A percentile compares a stretch with the other conserved stretches of the same genome.
phyloP scores from a whole-genome alignment of 2,113 vertebrate genomes.

The Lophius piscatorius region DNA sequence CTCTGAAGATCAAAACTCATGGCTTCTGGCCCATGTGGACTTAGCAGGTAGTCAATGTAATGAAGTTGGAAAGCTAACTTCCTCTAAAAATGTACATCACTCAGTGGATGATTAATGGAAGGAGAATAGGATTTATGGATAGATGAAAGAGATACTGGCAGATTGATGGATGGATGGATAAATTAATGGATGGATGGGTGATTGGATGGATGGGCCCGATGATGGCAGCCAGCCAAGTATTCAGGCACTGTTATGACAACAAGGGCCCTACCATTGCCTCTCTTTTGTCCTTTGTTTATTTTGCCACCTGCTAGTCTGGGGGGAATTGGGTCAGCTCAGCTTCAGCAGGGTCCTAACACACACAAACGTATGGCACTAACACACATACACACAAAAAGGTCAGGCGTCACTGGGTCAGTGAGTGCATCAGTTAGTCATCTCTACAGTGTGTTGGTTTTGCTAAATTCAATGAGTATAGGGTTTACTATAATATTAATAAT shows the following conservation, averaged over 20 bases:
- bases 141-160: conserved; percentile 37
- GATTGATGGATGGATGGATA: conserved; percentile 14
- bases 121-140: conserved; percentile 46
- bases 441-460: conserved; percentile 30
- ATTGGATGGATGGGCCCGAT: conserved; percentile 35
- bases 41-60: conserved; percentile 38
- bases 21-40: conserved; percentile 31
- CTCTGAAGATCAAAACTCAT: conserved; percentile 19
- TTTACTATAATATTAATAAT: too few relatives aligned
- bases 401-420: conserved; percentile 56
- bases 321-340: conserved; percentile 65
- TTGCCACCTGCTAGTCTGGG: conserved; percentile 83
- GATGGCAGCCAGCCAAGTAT: conserved; percentile 71
- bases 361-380: conserved; percentile 10
- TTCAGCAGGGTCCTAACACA: conserved; percentile 26
- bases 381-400: conserved; percentile 31
- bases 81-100: conserved; percentile 20
- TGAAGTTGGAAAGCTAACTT: conserved; percentile 34
- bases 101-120: conserved; percentile 30
- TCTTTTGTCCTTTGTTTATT: conserved; percentile 82
- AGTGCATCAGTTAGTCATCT: conserved; percentile 16
- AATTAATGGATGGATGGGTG: conserved; percentile 8
- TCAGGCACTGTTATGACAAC: conserved; percentile 81
- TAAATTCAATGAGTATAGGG: conserved; percentile 26
- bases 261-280: conserved; percentile 65